Percentiles rank a stretch among this genome's conserved stretches.
Evolutionary conservation across 2,888 invertebrate species (phyloP).

Genomic region (Watsonalla binaria): DNA sequence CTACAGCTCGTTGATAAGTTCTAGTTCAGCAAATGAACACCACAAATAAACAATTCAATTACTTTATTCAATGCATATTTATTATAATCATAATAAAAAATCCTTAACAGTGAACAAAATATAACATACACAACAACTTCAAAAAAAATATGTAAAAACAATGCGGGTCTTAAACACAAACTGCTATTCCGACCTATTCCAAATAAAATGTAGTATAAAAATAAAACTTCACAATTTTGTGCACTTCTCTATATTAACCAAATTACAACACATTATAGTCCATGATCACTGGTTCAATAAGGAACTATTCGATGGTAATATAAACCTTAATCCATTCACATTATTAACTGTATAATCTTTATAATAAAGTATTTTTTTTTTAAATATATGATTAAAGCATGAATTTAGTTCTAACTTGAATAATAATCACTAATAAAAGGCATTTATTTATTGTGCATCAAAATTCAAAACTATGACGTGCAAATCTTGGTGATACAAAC

Average conservation of each 20-base stretch:
- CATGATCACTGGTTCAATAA: conserved; percentile 10
- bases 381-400: not conserved
- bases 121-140: conserved; percentile 37
- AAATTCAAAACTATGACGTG: not conserved
- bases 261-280: not conserved
- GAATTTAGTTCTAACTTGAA: not conserved
- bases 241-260: not conserved
- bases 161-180: conserved; percentile 14
- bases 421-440: no score
- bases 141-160: conserved; percentile 23
- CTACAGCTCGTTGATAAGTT: conserved; percentile 96
- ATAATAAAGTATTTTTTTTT: not conserved
- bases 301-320: conserved; percentile 12
- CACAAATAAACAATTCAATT: conserved; percentile 35
- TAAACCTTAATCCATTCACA: not conserved
- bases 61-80: conserved; percentile 42
- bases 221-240: not conserved
- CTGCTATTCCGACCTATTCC: conserved; percentile 6
- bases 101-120: conserved; percentile 39
- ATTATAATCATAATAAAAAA: conserved; percentile 23
- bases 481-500: not conserved
- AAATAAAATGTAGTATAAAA: conserved; percentile 4
- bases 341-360: not conserved
- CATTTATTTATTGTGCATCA: not conserved
- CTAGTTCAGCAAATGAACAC: conserved; percentile 59